Percentiles rank a stretch among this genome's conserved stretches.
Conservation (phyloP, 2,888 invertebrate genomes). For the Andrena marginata region DNA sequence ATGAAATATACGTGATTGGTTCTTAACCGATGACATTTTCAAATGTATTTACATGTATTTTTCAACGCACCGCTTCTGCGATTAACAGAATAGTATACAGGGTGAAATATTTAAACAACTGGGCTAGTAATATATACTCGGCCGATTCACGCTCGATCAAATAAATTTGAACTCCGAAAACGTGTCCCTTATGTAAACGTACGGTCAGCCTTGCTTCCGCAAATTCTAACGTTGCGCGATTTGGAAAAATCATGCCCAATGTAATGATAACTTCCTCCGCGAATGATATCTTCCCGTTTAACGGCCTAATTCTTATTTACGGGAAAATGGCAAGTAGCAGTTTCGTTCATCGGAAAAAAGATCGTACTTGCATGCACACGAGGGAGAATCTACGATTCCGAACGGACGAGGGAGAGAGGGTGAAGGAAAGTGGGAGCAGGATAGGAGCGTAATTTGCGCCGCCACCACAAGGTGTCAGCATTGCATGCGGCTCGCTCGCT, state of each 20-base stretch:
- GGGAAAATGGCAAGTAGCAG: neutral
- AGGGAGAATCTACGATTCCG: conserved; percentile 14
- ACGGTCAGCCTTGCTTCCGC: neutral
- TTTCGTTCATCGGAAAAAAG: neutral
- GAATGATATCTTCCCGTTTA: neutral
- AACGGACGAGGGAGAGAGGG: conserved; percentile 8
- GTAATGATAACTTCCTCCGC: neutral
- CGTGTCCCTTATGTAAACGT: neutral
- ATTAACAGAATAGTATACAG: no score
- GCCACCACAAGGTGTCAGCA: conserved; percentile 81
- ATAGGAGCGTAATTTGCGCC: conserved; percentile 64
- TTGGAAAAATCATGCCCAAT: neutral
- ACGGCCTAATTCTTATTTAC: neutral
- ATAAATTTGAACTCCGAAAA: no score
- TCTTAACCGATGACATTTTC: no score
- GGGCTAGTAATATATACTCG: no score
- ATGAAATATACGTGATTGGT: no score
- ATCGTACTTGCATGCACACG: neutral
- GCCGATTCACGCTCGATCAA: no score
- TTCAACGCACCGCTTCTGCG: no score
- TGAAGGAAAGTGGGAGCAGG: conserved; percentile 27
- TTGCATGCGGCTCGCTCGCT: conserved; percentile 72
- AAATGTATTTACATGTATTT: no score
- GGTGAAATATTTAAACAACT: no score
- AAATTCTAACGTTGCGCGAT: neutral